These are phyloP conservation scores for Mobula hypostoma DNA, from an alignment of 2,113 vertebrate species.

Conservation along the genomic window DNA sequence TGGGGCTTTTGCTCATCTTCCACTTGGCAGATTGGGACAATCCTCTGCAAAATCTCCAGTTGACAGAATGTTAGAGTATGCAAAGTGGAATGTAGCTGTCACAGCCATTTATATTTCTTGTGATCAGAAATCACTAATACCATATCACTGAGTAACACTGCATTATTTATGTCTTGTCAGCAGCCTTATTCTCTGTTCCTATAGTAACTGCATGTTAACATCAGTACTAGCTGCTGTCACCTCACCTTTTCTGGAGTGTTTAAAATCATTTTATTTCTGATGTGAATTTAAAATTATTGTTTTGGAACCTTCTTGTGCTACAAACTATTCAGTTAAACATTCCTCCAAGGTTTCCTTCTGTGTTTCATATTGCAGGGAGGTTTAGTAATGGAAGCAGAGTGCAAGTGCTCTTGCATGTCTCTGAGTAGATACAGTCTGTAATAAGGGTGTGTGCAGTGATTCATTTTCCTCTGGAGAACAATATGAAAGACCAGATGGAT, in stretches of 20 bases:
- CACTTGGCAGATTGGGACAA: background rate
- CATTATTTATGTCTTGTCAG: constrained; percentile 4
- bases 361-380: background rate
- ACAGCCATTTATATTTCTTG: constrained; percentile 7
- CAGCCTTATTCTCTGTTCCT: background rate
- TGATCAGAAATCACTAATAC: background rate
- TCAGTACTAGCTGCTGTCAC: background rate
- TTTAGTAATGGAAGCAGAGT: background rate
- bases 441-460: background rate
- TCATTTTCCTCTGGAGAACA: background rate
- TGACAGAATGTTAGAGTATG: background rate
- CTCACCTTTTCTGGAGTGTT: background rate
- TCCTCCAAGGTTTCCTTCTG: too few relatives aligned
- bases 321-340: background rate
- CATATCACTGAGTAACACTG: background rate
- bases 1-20: background rate
- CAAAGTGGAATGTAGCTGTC: background rate
- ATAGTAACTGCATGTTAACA: background rate
- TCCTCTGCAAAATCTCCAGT: background rate
- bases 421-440: background rate
- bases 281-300: background rate
- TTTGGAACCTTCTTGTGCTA: background rate
- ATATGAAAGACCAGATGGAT: background rate
- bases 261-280: background rate
- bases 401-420: background rate